Conservation (phyloP, 2,888 invertebrate genomes). For the Dryococelus australis region DNA sequence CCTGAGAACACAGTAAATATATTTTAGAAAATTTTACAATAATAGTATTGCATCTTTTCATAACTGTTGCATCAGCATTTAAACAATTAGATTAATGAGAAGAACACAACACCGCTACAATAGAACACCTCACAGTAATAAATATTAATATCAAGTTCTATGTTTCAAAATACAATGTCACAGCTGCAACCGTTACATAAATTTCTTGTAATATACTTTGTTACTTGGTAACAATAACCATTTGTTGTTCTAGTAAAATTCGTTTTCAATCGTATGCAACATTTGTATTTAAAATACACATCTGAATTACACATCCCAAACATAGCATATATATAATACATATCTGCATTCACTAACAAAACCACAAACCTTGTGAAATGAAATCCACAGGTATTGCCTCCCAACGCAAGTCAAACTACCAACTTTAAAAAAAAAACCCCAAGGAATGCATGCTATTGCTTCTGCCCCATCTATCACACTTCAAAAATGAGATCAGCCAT, state of each 20-base stretch:
- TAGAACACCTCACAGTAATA: not conserved
- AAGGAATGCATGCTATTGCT: slow-evolving; percentile 1
- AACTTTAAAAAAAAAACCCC: not conserved
- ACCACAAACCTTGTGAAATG: not conserved
- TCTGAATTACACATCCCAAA: not conserved
- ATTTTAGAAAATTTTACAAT: not conserved
- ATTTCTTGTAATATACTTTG: slow-evolving; percentile 28
- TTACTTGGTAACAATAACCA: slow-evolving; percentile 38
- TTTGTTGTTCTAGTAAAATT: slow-evolving; percentile 31
- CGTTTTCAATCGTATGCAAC: slow-evolving; percentile 34
- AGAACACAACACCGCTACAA: not conserved
- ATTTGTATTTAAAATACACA: slow-evolving; percentile 38
- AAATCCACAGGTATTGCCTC: not conserved
- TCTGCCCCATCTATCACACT: not conserved
- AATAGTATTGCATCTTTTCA: not conserved
- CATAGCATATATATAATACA: slow-evolving; percentile 12
- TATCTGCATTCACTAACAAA: not conserved
- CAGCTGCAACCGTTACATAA: slow-evolving; percentile 8
- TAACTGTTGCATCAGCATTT: not conserved
- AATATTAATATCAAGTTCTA: not conserved
- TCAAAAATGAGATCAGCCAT: not conserved
- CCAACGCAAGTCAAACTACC: not conserved
- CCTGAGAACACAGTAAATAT: not conserved
- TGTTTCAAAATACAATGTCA: not conserved
- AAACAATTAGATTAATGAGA: not conserved